These are phyloP conservation scores for Halictus ligatus DNA, from an alignment of 2,888 invertebrate genomes.

Conservation along the genomic window DNA sequence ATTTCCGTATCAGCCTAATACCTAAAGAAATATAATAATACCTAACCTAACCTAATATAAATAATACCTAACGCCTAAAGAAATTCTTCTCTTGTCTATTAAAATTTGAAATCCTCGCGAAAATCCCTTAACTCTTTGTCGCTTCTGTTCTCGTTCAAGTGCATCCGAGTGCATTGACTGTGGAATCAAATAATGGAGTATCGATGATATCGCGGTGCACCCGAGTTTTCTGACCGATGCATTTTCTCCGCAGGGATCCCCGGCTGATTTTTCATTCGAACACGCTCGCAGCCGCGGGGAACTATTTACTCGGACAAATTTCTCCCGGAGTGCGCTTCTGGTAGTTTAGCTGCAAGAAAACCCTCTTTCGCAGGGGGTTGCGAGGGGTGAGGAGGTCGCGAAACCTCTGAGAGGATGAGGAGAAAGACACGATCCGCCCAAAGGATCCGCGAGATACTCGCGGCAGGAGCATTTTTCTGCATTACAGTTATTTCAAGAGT, in stretches of 20 bases:
- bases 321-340: background rate
- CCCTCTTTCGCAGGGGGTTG: background rate
- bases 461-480: constrained; percentile 62
- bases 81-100: too few species aligned
- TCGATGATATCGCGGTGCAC: background rate
- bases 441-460: constrained; percentile 37
- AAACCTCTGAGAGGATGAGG: background rate
- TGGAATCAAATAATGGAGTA: background rate
- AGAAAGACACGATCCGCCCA: background rate
- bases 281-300: background rate
- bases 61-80: too few species aligned
- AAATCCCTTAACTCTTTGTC: too few species aligned
- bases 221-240: background rate
- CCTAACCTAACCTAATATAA: too few species aligned
- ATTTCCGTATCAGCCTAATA: background rate
- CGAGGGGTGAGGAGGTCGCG: background rate
- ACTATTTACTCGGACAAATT: constrained; percentile 9
- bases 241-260: background rate
- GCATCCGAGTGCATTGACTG: background rate
- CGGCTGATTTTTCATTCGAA: background rate
- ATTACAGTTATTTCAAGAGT: constrained; percentile 68
- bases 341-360: background rate
- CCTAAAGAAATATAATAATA: too few species aligned
- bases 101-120: too few species aligned
- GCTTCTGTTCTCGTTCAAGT: background rate